These are phyloP conservation scores for Etheostoma nigrum DNA, from an alignment of 2,797 vertebrate genomes.

Conservation along the genomic window DNA sequence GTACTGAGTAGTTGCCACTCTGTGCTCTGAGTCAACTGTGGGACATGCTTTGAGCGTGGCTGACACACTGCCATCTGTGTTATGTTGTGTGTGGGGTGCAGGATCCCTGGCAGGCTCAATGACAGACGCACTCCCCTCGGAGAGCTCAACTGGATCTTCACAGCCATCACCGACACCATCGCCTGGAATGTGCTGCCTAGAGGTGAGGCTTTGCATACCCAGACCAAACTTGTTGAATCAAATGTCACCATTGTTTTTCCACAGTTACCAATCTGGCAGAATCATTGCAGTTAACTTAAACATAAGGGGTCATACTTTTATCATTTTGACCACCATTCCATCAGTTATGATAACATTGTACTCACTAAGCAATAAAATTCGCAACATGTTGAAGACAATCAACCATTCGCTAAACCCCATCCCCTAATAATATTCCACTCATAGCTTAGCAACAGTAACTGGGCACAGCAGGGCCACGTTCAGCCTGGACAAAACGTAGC, in stretches of 20 bases:
- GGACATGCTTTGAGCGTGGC: constrained; percentile 42
- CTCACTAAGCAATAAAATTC: not conserved
- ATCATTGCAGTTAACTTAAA: not conserved
- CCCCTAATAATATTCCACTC: not conserved
- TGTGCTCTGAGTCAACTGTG: constrained; percentile 56
- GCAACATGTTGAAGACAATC: not conserved
- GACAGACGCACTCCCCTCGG: constrained; percentile 97
- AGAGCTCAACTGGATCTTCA: constrained; percentile 99
- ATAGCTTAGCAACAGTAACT: not conserved
- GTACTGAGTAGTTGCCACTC: constrained; percentile 49
- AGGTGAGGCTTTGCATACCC: constrained; percentile 81
- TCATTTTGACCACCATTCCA: not conserved
- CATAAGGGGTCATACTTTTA: not conserved
- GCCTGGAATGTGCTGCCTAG: constrained; percentile 98
- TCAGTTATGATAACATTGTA: not conserved
- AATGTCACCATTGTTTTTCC: not conserved
- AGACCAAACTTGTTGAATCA: not conserved
- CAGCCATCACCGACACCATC: constrained; percentile 98
- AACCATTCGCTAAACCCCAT: not conserved
- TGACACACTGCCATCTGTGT: constrained; percentile 70
- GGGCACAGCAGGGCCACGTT: too few relatives aligned
- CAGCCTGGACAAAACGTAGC: too few relatives aligned
- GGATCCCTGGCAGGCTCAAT: constrained; percentile 96
- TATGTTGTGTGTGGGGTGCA: constrained; percentile 74
- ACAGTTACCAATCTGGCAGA: not conserved